Evolutionary conservation across 2,113 vertebrate genomes (phyloP).

Genomic region (Emydocephalus ijimae): DNA sequence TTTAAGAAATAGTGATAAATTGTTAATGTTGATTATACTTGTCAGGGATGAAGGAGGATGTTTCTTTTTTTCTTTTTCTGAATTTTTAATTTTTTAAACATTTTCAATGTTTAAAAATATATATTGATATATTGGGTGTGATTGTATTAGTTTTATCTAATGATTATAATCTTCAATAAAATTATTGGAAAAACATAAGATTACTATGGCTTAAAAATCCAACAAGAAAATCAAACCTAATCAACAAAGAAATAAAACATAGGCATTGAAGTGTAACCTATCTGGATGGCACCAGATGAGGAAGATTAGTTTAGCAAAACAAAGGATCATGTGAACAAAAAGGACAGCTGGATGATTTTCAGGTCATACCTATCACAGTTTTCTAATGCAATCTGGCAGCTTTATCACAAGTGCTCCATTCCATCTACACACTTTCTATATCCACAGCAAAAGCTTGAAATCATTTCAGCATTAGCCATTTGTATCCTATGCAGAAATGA

Average conservation of each 20-base stretch:
- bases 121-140: background rate
- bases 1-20: too few species aligned
- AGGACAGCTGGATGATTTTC: background rate
- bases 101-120: background rate
- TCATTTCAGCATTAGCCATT: background rate
- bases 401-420: conserved; percentile 37
- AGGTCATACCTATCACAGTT: conserved; percentile 1
- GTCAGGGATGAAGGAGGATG: too few species aligned
- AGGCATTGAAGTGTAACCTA: background rate
- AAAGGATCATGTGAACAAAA: background rate
- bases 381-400: conserved; percentile 31
- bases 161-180: background rate
- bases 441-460: background rate
- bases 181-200: background rate
- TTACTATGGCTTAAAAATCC: conserved; percentile 28
- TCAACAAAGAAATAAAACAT: background rate
- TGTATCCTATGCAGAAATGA: background rate
- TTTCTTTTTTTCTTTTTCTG: background rate
- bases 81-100: background rate
- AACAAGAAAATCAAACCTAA: background rate
- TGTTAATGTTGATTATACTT: too few species aligned
- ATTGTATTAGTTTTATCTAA: background rate
- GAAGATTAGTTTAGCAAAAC: background rate
- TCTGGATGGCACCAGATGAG: background rate
- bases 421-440: background rate